Evolutionary conservation across 2,888 invertebrate genomes (phyloP).

Genomic region (Pantelozetes paolii): DNA sequence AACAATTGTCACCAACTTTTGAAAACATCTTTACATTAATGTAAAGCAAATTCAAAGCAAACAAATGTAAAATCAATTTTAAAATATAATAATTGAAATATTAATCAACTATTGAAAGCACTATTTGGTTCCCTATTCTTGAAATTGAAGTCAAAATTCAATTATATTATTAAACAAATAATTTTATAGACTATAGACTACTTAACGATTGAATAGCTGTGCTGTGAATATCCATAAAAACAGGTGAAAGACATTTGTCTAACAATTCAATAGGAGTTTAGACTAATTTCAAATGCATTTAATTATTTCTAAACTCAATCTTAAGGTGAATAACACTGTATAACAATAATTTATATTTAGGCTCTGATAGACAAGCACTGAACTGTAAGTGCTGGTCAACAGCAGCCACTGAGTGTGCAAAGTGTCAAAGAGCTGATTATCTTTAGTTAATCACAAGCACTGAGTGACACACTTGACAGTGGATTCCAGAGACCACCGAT

Average conservation of each 20-base stretch:
- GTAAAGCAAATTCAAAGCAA: no score
- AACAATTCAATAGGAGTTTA: background rate
- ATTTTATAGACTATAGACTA: no score
- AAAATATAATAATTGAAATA: no score
- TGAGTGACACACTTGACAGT: constrained; percentile 18
- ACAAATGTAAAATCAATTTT: no score
- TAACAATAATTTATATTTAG: background rate
- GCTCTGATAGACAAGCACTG: background rate
- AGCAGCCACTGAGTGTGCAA: background rate
- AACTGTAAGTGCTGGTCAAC: background rate
- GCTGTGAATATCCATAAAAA: background rate
- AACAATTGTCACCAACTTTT: no score
- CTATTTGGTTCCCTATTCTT: no score
- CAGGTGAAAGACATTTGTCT: background rate
- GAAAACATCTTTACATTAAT: no score
- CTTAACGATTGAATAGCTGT: no score
- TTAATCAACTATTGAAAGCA: no score
- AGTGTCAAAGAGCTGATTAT: constrained; percentile 21
- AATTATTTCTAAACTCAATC: background rate
- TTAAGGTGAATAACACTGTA: background rate
- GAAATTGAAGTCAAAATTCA: no score
- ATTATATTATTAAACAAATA: no score
- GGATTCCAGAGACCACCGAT: constrained; percentile 7
- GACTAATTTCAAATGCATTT: background rate
- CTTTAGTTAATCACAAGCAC: background rate